Evolutionary conservation across 2,888 invertebrate species (phyloP).

Genomic region (Allolobophora icterica): DNA sequence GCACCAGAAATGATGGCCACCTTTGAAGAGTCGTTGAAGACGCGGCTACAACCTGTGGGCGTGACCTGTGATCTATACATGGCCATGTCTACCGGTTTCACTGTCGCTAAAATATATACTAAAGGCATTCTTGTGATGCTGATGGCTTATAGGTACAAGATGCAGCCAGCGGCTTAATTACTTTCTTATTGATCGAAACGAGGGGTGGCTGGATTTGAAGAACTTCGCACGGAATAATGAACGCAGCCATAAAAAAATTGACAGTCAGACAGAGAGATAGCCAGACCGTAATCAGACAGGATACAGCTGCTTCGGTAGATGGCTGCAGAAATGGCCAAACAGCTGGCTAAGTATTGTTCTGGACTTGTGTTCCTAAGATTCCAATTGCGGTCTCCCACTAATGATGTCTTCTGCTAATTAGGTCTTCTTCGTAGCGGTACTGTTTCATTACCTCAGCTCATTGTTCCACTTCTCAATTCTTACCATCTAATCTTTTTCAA

Average conservation of each 20-base stretch:
- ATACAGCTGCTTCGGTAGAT: neutral
- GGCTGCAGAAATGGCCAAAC: neutral
- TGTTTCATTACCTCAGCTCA: neutral
- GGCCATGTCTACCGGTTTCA: neutral
- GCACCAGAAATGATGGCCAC: neutral
- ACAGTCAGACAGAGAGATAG: too few relatives aligned
- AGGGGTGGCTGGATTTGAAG: neutral
- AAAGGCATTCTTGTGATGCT: neutral
- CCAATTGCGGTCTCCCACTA: neutral
- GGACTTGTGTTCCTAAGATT: neutral
- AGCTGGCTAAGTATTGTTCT: neutral
- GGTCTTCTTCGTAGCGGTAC: neutral
- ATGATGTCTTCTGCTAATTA: neutral
- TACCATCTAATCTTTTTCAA: neutral
- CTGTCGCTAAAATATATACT: neutral
- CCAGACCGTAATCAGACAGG: neutral
- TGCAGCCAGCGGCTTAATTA: conserved; percentile 8
- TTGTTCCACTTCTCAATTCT: neutral
- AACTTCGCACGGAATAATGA: neutral
- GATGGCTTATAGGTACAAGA: neutral
- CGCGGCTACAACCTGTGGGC: neutral
- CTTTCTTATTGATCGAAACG: neutral
- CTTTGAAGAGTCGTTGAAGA: neutral
- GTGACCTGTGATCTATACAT: neutral
- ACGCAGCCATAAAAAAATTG: neutral